Evolutionary conservation across 1,140 invertebrate species (phyloP), one percentile per base, ranked within the genome.

Genomic region (Saccostrea echinata): DNA sequence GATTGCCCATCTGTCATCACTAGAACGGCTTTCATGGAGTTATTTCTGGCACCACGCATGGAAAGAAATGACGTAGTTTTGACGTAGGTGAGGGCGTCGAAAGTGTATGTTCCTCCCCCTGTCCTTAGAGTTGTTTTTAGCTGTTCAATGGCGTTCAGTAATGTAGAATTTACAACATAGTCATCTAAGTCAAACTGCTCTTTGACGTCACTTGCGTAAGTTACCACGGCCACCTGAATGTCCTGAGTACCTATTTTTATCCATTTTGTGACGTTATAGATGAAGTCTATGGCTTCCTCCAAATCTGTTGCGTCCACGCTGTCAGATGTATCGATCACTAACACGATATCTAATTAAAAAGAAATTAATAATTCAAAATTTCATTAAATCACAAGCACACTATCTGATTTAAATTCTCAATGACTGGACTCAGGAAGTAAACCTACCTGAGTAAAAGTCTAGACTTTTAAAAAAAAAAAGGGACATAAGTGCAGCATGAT

Each of bases 221-320:
- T 89, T 35, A 89, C 85, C 11, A 89, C 85, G 12, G 88, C 86
- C 12, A 89, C 53, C 18, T 64, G 88, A 21, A 84, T 86, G 18
- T 86, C 85, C 9, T 76, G n/a, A 8, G 82, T 1, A 18, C 88
- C 88, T 51, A 89, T 84, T 21, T 27, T 52, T 52, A 89, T 51
- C 68, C 55, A 87, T 76, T 89, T 84, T 35, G 88, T 89, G 33
- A 89, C 88, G 83, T 89, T 89, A 27, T 81, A 86, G 3, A 89
- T 82, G n/a, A 89, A 89, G 64, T 86, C 85, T 33, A 89, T 51
- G 27, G 88, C 88, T 18, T 85, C 64, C 18, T 13, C 18, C 16
- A 81, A 57, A 68, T 87, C 85, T 21, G 82, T 13, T 3, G 24
- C 52, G 18, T 82, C 71, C 16, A 89, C 51, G 68, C 88, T 89